These are phyloP conservation scores for Mus musculus DNA, from an alignment of 2,113 vertebrate species.

Conservation along the genomic window DNA sequence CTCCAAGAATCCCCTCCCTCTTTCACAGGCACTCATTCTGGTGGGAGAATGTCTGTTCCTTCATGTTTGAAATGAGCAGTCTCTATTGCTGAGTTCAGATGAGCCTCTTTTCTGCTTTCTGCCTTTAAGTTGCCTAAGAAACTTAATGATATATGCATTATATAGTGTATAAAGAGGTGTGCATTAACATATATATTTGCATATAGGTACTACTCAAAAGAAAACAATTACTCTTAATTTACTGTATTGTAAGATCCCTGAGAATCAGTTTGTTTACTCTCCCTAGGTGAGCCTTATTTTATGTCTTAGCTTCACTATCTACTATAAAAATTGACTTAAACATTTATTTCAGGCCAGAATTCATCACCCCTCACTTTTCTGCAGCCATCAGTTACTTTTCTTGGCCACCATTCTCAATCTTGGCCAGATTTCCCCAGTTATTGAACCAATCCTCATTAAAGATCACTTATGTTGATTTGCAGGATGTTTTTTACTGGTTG, in stretches of 20 bases:
- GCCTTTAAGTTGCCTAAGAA: not conserved
- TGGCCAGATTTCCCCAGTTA: not conserved
- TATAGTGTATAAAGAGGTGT: not conserved
- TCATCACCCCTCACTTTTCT: not conserved
- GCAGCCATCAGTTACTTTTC: not conserved
- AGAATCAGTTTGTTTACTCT: not conserved
- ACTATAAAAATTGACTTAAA: not conserved
- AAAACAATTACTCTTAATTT: not conserved
- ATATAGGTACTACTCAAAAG: not conserved
- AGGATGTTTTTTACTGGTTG: not conserved
- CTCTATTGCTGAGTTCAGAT: not conserved
- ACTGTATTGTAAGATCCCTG: not conserved
- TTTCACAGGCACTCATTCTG: not conserved
- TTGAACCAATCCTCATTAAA: not conserved
- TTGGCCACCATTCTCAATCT: no score
- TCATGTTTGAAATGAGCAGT: not conserved
- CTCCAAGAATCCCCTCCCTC: not conserved
- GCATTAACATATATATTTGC: not conserved
- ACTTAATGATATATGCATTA: not conserved
- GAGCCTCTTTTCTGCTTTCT: no score
- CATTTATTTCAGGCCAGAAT: not conserved
- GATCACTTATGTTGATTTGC: not conserved
- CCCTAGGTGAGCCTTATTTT: not conserved
- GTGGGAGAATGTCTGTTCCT: not conserved
- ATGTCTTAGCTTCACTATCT: not conserved